Conservation (phyloP, 2,797 vertebrate genomes). For the Yasuhikotakia modesta region DNA sequence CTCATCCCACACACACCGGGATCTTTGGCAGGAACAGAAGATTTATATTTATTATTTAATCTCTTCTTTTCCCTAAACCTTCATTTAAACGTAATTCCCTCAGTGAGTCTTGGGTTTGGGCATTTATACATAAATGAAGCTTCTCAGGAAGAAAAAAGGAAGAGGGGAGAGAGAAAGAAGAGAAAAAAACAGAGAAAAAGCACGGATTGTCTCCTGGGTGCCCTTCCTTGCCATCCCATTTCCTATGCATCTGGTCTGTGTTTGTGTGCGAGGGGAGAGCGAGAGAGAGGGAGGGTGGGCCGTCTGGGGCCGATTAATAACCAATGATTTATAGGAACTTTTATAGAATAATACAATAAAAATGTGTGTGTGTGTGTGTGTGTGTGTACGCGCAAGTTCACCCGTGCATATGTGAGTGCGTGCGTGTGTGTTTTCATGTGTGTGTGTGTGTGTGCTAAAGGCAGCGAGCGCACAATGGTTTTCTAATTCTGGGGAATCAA, state of each 20-base stretch:
- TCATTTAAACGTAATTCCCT: conserved; percentile 81
- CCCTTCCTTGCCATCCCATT: conserved; percentile 88
- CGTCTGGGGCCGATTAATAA: conserved; percentile 93
- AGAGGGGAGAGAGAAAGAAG: conserved; percentile 53
- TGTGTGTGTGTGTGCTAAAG: conserved; percentile 61
- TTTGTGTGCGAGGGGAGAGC: conserved; percentile 75
- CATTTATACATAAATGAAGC: conserved; percentile 75
- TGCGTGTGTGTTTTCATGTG: conserved; percentile 27
- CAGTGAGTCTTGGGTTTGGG: conserved; percentile 76
- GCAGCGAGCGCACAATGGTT: conserved; percentile 85
- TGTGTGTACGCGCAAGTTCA: conserved; percentile 51
- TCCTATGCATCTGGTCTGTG: conserved; percentile 85
- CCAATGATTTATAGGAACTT: conserved; percentile 98
- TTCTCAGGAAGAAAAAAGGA: conserved; percentile 74
- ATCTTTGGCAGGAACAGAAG: conserved; percentile 68
- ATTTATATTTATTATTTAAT: conserved; percentile 74
- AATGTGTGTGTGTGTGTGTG: conserved; percentile 79
- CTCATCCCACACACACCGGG: conserved; percentile 76
- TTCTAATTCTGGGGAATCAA: conserved; percentile 96
- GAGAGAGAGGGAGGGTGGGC: conserved; percentile 69
- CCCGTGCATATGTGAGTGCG: conserved; percentile 45
- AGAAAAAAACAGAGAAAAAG: conserved; percentile 68
- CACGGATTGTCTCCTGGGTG: conserved; percentile 86
- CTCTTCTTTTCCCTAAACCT: conserved; percentile 74
- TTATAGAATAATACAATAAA: conserved; percentile 99